Evolutionary conservation across 2,113 vertebrate genomes (phyloP).

Genomic region (Alethe castanea): DNA sequence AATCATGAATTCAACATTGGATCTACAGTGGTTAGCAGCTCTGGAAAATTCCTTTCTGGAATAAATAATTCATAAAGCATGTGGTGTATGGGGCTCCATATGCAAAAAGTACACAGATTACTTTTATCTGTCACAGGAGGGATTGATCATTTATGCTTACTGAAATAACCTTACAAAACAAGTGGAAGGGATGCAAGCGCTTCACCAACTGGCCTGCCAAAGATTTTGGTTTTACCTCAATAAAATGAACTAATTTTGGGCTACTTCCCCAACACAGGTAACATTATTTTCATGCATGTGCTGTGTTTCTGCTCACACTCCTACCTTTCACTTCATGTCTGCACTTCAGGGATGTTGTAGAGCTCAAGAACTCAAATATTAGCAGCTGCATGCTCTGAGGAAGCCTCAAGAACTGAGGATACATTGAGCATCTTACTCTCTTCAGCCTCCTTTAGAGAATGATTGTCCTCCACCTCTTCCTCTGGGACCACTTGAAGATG

Average conservation of each 20-base stretch:
- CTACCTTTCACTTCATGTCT: not conserved
- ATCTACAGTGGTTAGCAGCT: not conserved
- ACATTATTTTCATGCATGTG: not conserved
- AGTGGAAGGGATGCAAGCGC: rapidly evolving
- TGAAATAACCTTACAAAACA: not conserved
- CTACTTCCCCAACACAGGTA: not conserved
- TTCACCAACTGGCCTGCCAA: not conserved
- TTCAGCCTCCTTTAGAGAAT: not conserved
- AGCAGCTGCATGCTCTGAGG: not conserved
- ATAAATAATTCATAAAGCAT: not conserved
- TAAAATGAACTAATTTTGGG: not conserved
- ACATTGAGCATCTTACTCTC: not conserved
- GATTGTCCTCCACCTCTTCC: not conserved
- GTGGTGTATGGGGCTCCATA: not conserved
- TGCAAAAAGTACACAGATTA: not conserved
- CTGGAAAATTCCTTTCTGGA: not conserved
- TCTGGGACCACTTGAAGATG: not conserved
- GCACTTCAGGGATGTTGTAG: not conserved
- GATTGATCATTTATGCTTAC: not conserved
- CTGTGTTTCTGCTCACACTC: not conserved
- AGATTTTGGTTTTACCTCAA: not conserved
- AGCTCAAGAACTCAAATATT: not conserved
- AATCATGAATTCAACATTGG: not conserved
- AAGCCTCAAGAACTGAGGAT: not conserved
- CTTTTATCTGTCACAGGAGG: not conserved